phyloP scores from a whole-genome alignment of 2,888 invertebrate species.

The Dryomyza anilis region DNA sequence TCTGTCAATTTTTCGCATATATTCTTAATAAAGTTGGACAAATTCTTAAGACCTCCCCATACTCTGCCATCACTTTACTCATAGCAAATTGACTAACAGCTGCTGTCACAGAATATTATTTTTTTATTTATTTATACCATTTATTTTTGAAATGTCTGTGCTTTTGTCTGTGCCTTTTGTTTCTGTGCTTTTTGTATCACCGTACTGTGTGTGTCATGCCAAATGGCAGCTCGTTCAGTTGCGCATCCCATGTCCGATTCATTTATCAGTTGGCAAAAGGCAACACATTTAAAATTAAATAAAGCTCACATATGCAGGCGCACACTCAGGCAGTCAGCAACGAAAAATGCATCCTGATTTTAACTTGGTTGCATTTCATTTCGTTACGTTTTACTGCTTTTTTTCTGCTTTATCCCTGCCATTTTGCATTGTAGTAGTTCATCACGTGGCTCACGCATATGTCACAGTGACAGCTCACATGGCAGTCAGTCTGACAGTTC shows the following conservation, averaged over 20 bases:
- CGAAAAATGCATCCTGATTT: slow-evolving; percentile 9
- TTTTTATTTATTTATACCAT: neutral
- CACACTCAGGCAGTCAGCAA: neutral
- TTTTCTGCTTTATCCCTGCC: neutral
- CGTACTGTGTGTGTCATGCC: neutral
- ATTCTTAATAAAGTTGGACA: neutral
- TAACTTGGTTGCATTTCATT: neutral
- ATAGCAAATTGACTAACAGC: slow-evolving; percentile 14
- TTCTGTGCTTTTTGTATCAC: neutral
- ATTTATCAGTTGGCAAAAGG: slow-evolving; percentile 4
- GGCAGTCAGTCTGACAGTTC: slow-evolving; percentile 11
- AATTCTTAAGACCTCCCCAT: neutral
- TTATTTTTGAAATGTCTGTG: neutral
- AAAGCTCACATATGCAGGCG: neutral
- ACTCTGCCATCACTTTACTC: too few species aligned
- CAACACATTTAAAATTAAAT: slow-evolving; percentile 22
- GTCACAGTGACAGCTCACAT: slow-evolving; percentile 17
- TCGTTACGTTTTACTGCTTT: neutral
- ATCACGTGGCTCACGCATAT: slow-evolving; percentile 14
- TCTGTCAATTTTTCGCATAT: slow-evolving; percentile 2
- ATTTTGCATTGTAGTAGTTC: slow-evolving; percentile 8
- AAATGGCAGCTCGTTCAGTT: too few species aligned
- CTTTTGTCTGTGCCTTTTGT: neutral
- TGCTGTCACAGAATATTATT: slow-evolving; percentile 20
- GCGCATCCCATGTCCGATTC: neutral